These are phyloP conservation scores for Eupeodes corollae DNA, from an alignment of 1,140 invertebrate species.

Conservation along the genomic window DNA sequence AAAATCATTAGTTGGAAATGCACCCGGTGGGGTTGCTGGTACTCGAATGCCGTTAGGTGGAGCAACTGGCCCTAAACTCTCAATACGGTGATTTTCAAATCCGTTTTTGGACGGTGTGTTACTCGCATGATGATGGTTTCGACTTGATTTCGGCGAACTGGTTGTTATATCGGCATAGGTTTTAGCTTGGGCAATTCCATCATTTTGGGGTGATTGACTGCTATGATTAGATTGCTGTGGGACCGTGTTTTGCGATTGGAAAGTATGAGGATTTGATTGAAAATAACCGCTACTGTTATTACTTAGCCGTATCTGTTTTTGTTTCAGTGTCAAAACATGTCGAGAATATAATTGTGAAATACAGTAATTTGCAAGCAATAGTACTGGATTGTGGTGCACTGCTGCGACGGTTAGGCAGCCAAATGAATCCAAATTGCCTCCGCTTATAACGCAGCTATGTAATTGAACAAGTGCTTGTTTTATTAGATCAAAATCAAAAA, in stretches of 20 bases:
- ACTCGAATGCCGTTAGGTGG: background rate
- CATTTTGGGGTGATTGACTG: slow-evolving; percentile 1
- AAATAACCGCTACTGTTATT: slow-evolving; percentile 45
- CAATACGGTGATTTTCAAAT: background rate
- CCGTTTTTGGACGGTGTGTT: background rate
- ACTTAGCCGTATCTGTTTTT: slow-evolving; percentile 31
- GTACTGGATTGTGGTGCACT: slow-evolving; percentile 45
- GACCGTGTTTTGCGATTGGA: slow-evolving; percentile 4
- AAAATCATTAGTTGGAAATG: background rate
- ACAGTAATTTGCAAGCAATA: slow-evolving; percentile 62
- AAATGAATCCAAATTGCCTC: slow-evolving; percentile 2
- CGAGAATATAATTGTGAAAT: slow-evolving; percentile 60
- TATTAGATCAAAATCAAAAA: slow-evolving; percentile 52
- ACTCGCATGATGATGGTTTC: background rate
- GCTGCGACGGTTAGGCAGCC: slow-evolving; percentile 13
- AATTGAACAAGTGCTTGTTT: slow-evolving; percentile 52
- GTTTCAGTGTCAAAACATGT: slow-evolving; percentile 49
- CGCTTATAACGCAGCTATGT: slow-evolving; percentile 31
- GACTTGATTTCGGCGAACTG: slow-evolving; percentile 1
- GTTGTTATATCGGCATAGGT: slow-evolving; percentile 8
- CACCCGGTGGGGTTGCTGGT: background rate
- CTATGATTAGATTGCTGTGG: slow-evolving; percentile 5
- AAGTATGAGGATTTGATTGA: slow-evolving; percentile 15
- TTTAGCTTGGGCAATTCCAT: background rate
- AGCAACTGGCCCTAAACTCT: background rate